Percentiles rank a stretch among this genome's conserved stretches.
Conservation (phyloP, 2,113 vertebrate genomes). For the Columba janthina region DNA sequence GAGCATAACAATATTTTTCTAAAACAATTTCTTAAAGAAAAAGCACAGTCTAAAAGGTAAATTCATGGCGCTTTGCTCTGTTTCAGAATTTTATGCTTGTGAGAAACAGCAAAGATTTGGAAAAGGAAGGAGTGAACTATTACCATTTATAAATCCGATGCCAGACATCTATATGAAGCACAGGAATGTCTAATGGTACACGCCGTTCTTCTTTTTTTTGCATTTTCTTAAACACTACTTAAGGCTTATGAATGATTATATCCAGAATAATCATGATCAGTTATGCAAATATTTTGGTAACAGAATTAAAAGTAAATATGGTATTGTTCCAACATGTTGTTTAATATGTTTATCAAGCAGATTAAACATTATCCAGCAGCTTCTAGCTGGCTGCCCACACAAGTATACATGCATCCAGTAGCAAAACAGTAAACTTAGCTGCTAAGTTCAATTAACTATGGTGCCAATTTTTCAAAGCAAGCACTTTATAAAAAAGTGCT, state of each 20-base stretch:
- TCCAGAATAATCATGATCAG: not conserved
- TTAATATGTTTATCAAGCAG: conserved; percentile 51
- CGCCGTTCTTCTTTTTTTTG: not conserved
- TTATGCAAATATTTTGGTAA: conserved; percentile 50
- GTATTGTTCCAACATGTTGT: conserved; percentile 26
- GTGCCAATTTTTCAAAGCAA: not conserved
- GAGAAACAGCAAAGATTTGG: not conserved
- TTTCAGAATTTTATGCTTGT: not conserved
- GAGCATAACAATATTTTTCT: not conserved
- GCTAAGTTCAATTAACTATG: conserved; percentile 41
- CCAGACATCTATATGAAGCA: not conserved
- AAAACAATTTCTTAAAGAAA: not conserved
- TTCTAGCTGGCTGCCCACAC: conserved; percentile 70
- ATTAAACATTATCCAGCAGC: conserved; percentile 70
- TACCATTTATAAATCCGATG: not conserved
- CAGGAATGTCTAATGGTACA: not conserved
- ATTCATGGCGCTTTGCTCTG: not conserved
- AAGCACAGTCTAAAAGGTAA: not conserved
- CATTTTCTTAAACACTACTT: not conserved
- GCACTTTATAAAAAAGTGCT: conserved; percentile 8
- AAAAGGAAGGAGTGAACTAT: not conserved
- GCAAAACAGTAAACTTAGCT: conserved; percentile 63
- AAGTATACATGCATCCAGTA: not conserved
- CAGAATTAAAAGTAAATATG: conserved; percentile 44
- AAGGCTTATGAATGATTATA: not conserved